Evolutionary conservation across 2,113 vertebrate genomes (phyloP), one percentile per base, ranked within the genome.

Genomic region (Romanogobio albipinnatus): DNA sequence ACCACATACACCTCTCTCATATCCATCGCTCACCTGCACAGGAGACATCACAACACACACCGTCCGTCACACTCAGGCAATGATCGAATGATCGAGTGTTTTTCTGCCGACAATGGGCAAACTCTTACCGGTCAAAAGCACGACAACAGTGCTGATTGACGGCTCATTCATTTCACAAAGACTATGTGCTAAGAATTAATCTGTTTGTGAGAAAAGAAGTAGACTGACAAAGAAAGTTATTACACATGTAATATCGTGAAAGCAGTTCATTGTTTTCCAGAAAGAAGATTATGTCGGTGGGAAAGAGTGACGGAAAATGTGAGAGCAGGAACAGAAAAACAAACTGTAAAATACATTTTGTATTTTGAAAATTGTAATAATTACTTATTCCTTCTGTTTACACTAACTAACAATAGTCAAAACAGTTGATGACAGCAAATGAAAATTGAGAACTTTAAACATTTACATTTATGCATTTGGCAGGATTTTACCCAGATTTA

Each of bases 1-100:
- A 95, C 91, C 89, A 96, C 94, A 39, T 88, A 93, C 93, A 94
- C 92, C 93, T 95, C 94, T 93, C 94, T 94, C 82, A 80, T 93
- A 90, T 94, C 95, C 94, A 95, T 95, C 93, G 89, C 93, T 94
- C 91, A 93, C 93, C 95, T 95, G 90, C 14, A 85, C 56, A 84
- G 39, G 61, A 77, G 39, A 85, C 70, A 84, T 26, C 24, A 51
- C 2, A n/a, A 36, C 15, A 49, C 29, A 59, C 24, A 22, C 22
- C 58, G 53, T 36, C 43, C 58, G 53, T 66, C 26, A 39, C 56
- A 39, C 5, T 61, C 58, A n/a, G 58, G 9, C 6, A 11, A 10
- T 4, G 3, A 59, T n/a, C 58, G 3, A 47, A 81, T 81, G 14
- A 29, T 9, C 9, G 9, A 26, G 53, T 2, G 7, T 56, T 53